Evolutionary conservation across 2,113 vertebrate species (phyloP).

Genomic region (Phodopus roborovskii): DNA sequence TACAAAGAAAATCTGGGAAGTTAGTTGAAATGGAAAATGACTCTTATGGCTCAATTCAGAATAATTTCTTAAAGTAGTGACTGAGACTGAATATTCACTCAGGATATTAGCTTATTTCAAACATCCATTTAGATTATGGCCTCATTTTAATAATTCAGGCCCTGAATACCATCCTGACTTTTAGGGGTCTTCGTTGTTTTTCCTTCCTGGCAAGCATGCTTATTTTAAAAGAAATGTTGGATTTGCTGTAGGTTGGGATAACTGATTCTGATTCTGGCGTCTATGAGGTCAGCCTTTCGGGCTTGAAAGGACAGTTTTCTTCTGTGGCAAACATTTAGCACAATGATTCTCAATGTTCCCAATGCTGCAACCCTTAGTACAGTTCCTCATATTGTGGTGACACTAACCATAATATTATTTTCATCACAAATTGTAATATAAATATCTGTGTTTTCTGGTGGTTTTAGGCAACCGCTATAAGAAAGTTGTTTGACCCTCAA

Average conservation of each 20-base stretch:
- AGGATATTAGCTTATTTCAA: constrained; percentile 29
- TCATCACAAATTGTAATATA: background rate
- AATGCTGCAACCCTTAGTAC: background rate
- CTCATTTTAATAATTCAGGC: constrained; percentile 58
- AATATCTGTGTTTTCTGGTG: background rate
- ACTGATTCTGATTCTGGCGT: background rate
- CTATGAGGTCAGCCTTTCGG: constrained; percentile 20
- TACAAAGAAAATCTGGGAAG: constrained; percentile 62
- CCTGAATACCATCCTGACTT: constrained; percentile 57
- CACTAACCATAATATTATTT: background rate
- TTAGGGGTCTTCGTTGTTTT: background rate
- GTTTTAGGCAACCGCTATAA: too few species aligned
- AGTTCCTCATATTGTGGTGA: background rate
- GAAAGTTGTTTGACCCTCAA: background rate
- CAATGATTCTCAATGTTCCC: background rate
- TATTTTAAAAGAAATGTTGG: constrained; percentile 69
- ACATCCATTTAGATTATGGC: constrained; percentile 24
- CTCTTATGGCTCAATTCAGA: constrained; percentile 44
- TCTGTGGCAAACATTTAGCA: background rate
- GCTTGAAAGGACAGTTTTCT: constrained; percentile 41
- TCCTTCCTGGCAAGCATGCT: constrained; percentile 32
- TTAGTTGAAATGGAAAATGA: constrained; percentile 54
- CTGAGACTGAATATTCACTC: constrained; percentile 45
- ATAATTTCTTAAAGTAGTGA: constrained; percentile 55
- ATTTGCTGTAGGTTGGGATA: constrained; percentile 22